Base-by-base conservation (phyloP, 64 coral and sea anemone genomes). In the Pocillopora verrucosa region DNA sequence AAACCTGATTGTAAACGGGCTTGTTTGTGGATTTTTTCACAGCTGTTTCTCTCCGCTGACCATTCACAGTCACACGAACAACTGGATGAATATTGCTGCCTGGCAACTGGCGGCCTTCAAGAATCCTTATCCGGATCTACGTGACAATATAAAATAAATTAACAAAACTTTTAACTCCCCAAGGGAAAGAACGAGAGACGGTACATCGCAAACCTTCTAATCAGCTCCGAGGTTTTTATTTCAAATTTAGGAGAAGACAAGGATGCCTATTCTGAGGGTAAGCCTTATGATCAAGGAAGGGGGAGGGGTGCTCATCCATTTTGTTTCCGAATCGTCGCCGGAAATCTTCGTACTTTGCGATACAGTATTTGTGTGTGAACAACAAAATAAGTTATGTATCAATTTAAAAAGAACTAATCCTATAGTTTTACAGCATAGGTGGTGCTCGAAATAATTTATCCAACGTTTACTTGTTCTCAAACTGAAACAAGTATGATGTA, bases 71-170 rank as follows among this genome's bases (percentile, higher is more conserved):
- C 30, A 92, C 90, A 73, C 80, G 60, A 70, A 92, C 90, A 25
- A 86, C 60, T 13, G 90, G 90, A 80, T 92, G 90, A 34, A 92
- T 92, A 26, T 87, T 92, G 62, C 26, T 61, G 16, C 90, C 90
- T n/a, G 76, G n/a, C 37, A 92, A 87, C 25, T 92, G 90, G 20
- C 90, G 90, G 30, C 82, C 90, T 25, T 92, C 90, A 2, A 87
- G 24, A 15, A 92, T 61, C 22, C 80, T 58, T 26, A 92, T 51
- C 22, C 90, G 90, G 25, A 92, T 92, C 90, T 92, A 75, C 9
- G 19, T 12, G 76, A n/a, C 17, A 69, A 56, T 0, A 38, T 80
- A 19, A 16, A 14, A 75, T 1, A 13, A 75, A 10, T 25, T 75
- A 75, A 13, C 11, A 10, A 17, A 13, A 75, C 11, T 34, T 17